Evolutionary conservation across 2,113 vertebrate species (phyloP), one percentile per base, ranked within the genome.

Genomic region (Campylorhamphus procurvoides): DNA sequence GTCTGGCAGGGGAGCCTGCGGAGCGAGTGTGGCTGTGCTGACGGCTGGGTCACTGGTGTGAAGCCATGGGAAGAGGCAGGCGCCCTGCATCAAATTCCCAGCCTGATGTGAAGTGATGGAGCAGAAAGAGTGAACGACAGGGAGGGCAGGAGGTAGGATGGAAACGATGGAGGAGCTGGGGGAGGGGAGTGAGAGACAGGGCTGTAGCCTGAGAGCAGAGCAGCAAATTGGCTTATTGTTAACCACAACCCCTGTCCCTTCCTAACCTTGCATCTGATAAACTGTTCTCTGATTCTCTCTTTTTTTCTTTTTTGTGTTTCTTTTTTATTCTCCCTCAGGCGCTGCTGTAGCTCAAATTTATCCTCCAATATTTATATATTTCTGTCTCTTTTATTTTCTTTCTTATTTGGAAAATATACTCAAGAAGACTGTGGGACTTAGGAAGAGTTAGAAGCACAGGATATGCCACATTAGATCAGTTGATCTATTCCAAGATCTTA

Each of bases 311-410:
- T 29, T 13, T 49, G 40, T 58, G 2, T 55, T 84, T 60, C 0
- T 86, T 64, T 83, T 78, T 87, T 93, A 76, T 93, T 91, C 42
- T 91, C 79, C 89, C 85, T 87, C 67, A 75, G 96, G 92, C 50
- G 0, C 67, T 90, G 77, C 89, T 92, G 64, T 76, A 93, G 49
- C 91, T 95, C 67, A 93, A 42, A 83, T 94, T 93, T 87, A 85
- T 59, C 18, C 72, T 89, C 80, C 66, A 93, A 81, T 96, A 89
- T 95, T 97, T 96, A 55, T 87, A 78, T 96, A 40, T 92, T 90
- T 93, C 85, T 90, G 92, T 95, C 95, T 87, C 77, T 95, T 94
- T 87, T 94, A 33, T 89, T 96, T 95, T 82, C 52, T 79, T 89
- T 93, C 63, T 81, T 87, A 64, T 82, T 94, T 94, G 90, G 71